Conservation (phyloP, 2,888 invertebrate species). For the Diarsia rubi region DNA sequence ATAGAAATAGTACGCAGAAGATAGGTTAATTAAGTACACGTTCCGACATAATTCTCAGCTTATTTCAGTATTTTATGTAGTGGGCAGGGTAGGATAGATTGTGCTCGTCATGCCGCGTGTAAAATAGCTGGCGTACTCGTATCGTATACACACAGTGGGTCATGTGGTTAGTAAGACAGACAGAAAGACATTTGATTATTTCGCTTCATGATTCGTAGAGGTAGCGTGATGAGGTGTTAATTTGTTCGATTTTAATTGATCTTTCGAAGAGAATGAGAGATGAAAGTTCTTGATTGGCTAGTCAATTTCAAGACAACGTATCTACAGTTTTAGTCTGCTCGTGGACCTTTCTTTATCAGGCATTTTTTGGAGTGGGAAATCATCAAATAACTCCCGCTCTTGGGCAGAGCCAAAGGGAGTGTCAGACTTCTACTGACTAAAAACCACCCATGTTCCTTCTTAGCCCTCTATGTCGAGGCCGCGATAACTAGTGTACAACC, state of each 20-base stretch:
- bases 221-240: slow-evolving; percentile 3
- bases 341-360: too few relatives aligned
- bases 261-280: not conserved
- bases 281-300: not conserved
- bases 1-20: not conserved
- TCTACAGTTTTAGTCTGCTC: not conserved
- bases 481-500: too few relatives aligned
- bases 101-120: slow-evolving; percentile 48
- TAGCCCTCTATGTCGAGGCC: too few relatives aligned
- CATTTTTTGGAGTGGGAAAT: too few relatives aligned
- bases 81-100: slow-evolving; percentile 50
- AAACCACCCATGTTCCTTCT: too few relatives aligned
- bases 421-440: too few relatives aligned
- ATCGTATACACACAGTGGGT: slow-evolving; percentile 24
- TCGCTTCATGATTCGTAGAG: slow-evolving; percentile 21
- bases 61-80: slow-evolving; percentile 49
- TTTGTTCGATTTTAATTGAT: slow-evolving; percentile 28
- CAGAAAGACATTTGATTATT: slow-evolving; percentile 33
- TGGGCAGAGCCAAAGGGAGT: too few relatives aligned
- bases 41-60: slow-evolving; percentile 39
- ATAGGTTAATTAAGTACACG: slow-evolving; percentile 42
- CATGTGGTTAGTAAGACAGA: slow-evolving; percentile 17
- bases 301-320: not conserved
- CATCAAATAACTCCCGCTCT: too few relatives aligned
- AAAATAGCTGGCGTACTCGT: slow-evolving; percentile 44